Percentiles rank a stretch among this genome's conserved stretches.
Conservation (phyloP, 2,113 vertebrate genomes). For the Abramis brama region DNA sequence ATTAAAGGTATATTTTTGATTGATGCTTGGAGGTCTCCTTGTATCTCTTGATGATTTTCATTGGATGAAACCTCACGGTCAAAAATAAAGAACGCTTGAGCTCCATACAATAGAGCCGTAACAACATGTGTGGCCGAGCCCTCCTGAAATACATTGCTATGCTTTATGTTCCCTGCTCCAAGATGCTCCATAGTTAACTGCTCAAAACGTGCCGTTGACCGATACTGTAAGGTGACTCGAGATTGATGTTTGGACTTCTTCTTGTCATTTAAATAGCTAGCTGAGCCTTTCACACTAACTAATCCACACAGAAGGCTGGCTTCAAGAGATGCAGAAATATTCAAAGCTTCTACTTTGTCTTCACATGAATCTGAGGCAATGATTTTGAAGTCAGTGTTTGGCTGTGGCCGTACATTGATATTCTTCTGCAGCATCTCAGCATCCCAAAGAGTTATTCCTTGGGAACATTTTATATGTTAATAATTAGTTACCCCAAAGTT, state of each 20-base stretch:
- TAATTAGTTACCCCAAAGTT: background rate
- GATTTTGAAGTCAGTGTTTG: conserved; percentile 56
- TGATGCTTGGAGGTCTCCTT: conserved; percentile 43
- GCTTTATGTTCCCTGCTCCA: conserved; percentile 48
- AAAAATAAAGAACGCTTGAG: conserved; percentile 63
- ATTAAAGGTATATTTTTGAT: conserved; percentile 51
- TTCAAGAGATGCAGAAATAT: conserved; percentile 49
- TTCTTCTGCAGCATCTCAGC: conserved; percentile 41
- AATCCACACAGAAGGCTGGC: conserved; percentile 58
- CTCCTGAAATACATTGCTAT: conserved; percentile 52
- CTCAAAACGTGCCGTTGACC: conserved; percentile 33
- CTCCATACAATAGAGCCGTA: conserved; percentile 55
- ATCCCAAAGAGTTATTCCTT: conserved; percentile 61
- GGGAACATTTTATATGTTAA: background rate
- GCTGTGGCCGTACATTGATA: conserved; percentile 28
- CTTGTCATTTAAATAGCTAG: conserved; percentile 54
- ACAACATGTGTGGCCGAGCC: conserved; percentile 60
- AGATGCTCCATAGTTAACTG: conserved; percentile 61
- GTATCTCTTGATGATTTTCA: conserved; percentile 46
- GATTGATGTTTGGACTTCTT: conserved; percentile 58
- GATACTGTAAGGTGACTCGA: conserved; percentile 59
- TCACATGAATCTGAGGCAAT: conserved; percentile 58
- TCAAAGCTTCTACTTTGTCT: conserved; percentile 55
- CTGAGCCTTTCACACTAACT: conserved; percentile 56
- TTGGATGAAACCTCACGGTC: conserved; percentile 44